Percentiles rank a stretch among this genome's conserved stretches.
These are phyloP conservation scores for Agrotis exclamationis DNA, from an alignment of 2,888 invertebrate genomes.

Conservation along the genomic window DNA sequence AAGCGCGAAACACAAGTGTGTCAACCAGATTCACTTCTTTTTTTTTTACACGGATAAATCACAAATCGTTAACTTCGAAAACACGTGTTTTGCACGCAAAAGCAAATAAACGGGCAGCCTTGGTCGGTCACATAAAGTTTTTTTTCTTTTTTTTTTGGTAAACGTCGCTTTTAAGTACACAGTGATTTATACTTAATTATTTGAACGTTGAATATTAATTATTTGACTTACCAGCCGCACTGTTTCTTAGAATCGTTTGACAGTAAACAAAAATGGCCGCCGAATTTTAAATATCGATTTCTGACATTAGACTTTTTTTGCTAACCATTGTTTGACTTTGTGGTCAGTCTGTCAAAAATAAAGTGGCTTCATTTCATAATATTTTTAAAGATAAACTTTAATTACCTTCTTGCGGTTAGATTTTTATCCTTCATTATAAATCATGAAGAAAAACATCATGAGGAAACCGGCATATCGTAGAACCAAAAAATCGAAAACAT, in stretches of 20 bases:
- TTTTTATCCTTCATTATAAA: background rate
- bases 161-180: background rate
- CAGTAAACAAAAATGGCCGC: background rate
- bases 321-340: background rate
- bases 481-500: background rate
- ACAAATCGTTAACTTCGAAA: constrained; percentile 29
- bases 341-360: background rate
- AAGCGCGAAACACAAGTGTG: background rate
- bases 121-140: constrained; percentile 25
- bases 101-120: constrained; percentile 31
- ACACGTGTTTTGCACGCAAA: constrained; percentile 34
- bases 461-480: background rate
- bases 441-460: background rate
- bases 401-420: background rate
- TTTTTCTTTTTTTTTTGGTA: constrained; percentile 13
- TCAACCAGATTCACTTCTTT: background rate
- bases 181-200: constrained; percentile 36
- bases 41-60: constrained; percentile 1
- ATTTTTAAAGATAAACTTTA: background rate
- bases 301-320: constrained; percentile 19
- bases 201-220: constrained; percentile 48
- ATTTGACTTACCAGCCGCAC: constrained; percentile 35
- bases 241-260: constrained; percentile 19
- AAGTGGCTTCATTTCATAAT: background rate
- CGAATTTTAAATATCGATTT: background rate